Conservation (phyloP, 2,797 vertebrate genomes). For the Epinephelus coioides region DNA sequence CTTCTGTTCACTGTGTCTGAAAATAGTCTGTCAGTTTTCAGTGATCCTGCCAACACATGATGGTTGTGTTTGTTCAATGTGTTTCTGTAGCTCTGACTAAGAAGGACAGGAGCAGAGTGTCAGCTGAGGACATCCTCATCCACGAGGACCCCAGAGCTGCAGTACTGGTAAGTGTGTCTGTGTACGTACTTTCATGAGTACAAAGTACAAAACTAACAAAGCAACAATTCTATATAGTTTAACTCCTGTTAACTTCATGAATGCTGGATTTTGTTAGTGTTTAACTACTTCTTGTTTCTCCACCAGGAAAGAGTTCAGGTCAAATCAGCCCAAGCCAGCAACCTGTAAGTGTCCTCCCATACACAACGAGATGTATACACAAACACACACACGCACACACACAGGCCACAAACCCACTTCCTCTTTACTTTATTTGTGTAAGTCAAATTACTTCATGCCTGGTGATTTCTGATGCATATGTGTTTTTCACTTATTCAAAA, state of each 20-base stretch:
- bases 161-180: slow-evolving; percentile 84
- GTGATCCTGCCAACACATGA: background rate
- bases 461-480: background rate
- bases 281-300: slow-evolving; percentile 45
- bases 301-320: slow-evolving; percentile 93
- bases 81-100: slow-evolving; percentile 84
- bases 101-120: slow-evolving; percentile 85
- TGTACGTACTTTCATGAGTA: background rate
- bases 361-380: background rate
- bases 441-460: background rate
- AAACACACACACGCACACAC: background rate
- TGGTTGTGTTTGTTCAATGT: slow-evolving; percentile 21
- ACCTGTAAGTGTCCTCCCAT: slow-evolving; percentile 88
- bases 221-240: background rate
- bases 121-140: slow-evolving; percentile 88
- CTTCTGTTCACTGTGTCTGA: background rate
- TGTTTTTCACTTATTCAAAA: slow-evolving; percentile 1
- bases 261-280: slow-evolving; percentile 7
- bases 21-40: background rate
- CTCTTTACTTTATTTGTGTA: background rate
- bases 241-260: background rate
- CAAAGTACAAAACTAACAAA: background rate
- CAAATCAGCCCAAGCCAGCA: slow-evolving; percentile 90
- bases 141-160: slow-evolving; percentile 90
- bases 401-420: background rate